A percentile compares a stretch with the other conserved stretches of the same genome.
Evolutionary conservation across 2,797 vertebrate genomes (phyloP).

Genomic region (Labroides dimidiatus): DNA sequence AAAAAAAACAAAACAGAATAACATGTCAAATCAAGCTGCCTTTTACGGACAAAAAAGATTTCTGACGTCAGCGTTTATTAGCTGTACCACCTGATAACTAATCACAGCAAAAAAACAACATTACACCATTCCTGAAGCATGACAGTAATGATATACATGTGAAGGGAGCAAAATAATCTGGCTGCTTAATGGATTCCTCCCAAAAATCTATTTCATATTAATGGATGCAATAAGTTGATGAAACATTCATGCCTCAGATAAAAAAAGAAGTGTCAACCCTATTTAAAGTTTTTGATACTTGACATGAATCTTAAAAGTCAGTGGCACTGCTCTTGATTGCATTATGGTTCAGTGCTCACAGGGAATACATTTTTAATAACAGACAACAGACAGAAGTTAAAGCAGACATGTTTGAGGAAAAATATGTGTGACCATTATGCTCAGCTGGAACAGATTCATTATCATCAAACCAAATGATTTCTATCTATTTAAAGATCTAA

Average conservation of each 20-base stretch:
- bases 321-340: constrained; percentile 6
- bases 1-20: constrained; percentile 38
- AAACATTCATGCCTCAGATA: constrained; percentile 29
- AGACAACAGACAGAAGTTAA: constrained; percentile 22
- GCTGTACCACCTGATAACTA: constrained; percentile 49
- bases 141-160: constrained; percentile 43
- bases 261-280: constrained; percentile 14
- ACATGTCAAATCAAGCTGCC: constrained; percentile 36
- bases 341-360: background rate
- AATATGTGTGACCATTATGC: background rate
- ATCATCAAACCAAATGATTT: constrained; percentile 8
- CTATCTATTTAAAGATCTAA: background rate
- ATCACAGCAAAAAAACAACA: constrained; percentile 56
- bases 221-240: constrained; percentile 17
- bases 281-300: constrained; percentile 37
- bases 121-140: constrained; percentile 45
- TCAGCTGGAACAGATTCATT: background rate
- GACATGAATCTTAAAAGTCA: constrained; percentile 27
- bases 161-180: constrained; percentile 25
- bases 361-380: constrained; percentile 26
- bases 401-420: constrained; percentile 10
- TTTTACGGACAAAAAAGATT: constrained; percentile 55
- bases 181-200: constrained; percentile 30
- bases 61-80: constrained; percentile 41
- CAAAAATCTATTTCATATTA: constrained; percentile 33